A percentile compares a stretch with the other conserved stretches of the same genome.
These are phyloP conservation scores for Agapostemon virescens DNA, from an alignment of 2,888 invertebrate genomes.

Conservation along the genomic window DNA sequence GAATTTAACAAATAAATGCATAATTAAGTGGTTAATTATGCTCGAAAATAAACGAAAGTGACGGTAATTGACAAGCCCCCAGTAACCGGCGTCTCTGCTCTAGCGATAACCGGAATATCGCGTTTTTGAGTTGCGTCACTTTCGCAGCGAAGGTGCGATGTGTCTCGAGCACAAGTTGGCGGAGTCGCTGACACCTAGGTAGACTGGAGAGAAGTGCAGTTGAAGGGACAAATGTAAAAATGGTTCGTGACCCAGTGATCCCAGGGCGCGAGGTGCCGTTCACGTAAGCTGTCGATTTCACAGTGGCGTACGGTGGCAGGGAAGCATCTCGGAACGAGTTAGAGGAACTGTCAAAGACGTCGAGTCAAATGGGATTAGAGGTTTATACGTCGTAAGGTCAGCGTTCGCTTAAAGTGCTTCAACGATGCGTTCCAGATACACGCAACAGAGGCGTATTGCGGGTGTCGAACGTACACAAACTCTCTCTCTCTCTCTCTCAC, in stretches of 20 bases:
- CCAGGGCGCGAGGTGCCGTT: background rate
- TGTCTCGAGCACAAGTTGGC: background rate
- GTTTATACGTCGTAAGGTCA: conserved; percentile 55
- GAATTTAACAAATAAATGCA: no score
- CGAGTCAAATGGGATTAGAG: conserved; percentile 60
- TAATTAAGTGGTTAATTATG: no score
- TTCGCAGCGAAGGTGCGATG: background rate
- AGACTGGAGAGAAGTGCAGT: background rate
- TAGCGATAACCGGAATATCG: background rate
- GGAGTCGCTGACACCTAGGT: background rate
- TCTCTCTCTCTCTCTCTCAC: no score
- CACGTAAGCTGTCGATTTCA: conserved; percentile 36
- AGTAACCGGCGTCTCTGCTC: no score
- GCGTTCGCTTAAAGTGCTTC: conserved; percentile 51
- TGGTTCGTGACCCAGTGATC: conserved; percentile 30
- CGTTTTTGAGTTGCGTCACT: background rate
- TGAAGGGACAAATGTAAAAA: conserved; percentile 8
- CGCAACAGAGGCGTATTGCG: background rate
- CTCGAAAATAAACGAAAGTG: no score
- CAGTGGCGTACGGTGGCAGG: conserved; percentile 27
- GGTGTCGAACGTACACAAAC: conserved; percentile 18
- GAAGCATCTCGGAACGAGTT: conserved; percentile 60
- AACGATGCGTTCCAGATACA: conserved; percentile 17
- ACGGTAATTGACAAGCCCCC: no score
- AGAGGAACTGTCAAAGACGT: conserved; percentile 63